These are phyloP conservation scores for Esox niger DNA, from an alignment of 2,113 vertebrate genomes.

Conservation along the genomic window DNA sequence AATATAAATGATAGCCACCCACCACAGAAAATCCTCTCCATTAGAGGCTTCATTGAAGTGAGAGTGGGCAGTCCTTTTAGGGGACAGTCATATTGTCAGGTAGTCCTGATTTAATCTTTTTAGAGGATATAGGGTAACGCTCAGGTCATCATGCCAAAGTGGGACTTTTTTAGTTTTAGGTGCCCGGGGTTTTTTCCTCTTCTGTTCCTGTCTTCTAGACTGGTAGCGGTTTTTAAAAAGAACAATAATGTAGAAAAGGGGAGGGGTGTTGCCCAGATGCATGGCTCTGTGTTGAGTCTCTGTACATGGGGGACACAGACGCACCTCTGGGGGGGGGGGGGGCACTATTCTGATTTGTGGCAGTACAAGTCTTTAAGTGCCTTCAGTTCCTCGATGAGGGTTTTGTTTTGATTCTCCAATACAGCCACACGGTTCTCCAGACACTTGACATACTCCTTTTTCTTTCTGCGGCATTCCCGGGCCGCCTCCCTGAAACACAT, in stretches of 20 bases:
- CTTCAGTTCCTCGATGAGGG: conserved; percentile 98
- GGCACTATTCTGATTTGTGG: conserved; percentile 96
- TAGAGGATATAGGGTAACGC: neutral
- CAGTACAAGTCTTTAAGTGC: conserved; percentile 99
- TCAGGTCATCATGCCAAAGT: neutral
- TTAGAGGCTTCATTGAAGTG: neutral
- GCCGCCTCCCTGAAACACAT: conserved; percentile 86
- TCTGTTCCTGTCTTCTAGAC: conserved; percentile 31
- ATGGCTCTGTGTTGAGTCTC: conserved; percentile 79
- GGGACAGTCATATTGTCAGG: neutral
- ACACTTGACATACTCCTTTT: conserved; percentile 99
- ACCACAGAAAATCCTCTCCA: neutral
- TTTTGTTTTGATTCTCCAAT: conserved; percentile 99
- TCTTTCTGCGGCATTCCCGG: conserved; percentile 96
- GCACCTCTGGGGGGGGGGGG: conserved; percentile 40
- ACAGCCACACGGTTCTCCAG: conserved; percentile 98
- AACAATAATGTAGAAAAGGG: conserved; percentile 87
- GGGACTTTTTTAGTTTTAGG: neutral
- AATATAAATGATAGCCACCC: neutral
- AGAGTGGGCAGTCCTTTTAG: neutral
- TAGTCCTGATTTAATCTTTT: neutral
- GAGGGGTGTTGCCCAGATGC: conserved; percentile 71
- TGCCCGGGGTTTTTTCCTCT: conserved; percentile 5
- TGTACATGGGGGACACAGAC: conserved; percentile 64
- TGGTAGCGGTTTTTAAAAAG: conserved; percentile 75